Percentiles rank a stretch among this genome's conserved stretches.
Conservation (phyloP, 2,888 invertebrate species). For the Agonopterix heracliana region DNA sequence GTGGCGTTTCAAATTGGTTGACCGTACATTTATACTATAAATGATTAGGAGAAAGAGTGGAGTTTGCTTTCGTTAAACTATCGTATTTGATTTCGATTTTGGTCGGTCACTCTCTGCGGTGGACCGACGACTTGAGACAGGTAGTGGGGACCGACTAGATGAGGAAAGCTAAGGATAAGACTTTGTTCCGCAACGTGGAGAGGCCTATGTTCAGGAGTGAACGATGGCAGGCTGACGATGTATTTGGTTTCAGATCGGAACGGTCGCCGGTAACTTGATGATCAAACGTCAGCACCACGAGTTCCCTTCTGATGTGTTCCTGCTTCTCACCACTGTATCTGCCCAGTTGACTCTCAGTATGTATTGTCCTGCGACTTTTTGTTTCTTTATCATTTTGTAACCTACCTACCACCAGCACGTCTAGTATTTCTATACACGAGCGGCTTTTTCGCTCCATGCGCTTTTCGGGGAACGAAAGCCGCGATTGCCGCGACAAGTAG, state of each 20-base stretch:
- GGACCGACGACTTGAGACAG: no score
- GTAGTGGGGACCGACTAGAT: no score
- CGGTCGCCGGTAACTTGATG: constrained; percentile 81
- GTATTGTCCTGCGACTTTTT: constrained; percentile 8
- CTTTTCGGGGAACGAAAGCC: no score
- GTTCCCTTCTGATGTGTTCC: constrained; percentile 81
- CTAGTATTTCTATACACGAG: no score
- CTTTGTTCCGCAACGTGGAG: no score
- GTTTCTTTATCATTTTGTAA: constrained; percentile 51
- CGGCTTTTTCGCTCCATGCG: no score
- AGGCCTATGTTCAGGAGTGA: no score
- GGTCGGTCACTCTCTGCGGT: background rate
- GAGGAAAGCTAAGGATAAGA: no score
- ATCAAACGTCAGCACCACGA: constrained; percentile 77
- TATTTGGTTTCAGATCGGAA: constrained; percentile 63
- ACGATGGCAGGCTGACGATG: background rate
- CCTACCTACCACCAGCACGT: no score
- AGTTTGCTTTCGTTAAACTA: background rate
- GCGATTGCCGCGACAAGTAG: no score
- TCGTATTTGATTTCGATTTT: background rate
- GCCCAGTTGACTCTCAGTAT: constrained; percentile 71
- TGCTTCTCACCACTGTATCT: constrained; percentile 73
- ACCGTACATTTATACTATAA: no score
- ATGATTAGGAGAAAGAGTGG: background rate
- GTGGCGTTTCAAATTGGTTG: no score